phyloP scores from a whole-genome alignment of 2,797 vertebrate species.

The Epinephelus coioides region DNA sequence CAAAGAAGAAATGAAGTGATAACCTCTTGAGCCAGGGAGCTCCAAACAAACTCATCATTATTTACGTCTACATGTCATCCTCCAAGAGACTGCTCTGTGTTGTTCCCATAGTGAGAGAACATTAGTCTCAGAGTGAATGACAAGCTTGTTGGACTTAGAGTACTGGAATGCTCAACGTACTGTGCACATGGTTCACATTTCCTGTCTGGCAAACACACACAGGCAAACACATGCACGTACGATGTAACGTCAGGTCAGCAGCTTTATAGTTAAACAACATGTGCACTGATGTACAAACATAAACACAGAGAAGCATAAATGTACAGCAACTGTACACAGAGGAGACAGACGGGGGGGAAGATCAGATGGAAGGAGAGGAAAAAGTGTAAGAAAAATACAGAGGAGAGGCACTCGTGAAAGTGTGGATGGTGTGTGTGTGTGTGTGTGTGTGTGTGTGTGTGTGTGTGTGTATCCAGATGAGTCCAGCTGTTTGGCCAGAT shows the following conservation, averaged over 20 bases:
- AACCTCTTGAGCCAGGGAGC: slow-evolving; percentile 1
- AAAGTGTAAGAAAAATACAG: slow-evolving; percentile 2
- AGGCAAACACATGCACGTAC: slow-evolving; percentile 26
- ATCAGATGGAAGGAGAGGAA: slow-evolving; percentile 8
- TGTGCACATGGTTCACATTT: slow-evolving; percentile 76
- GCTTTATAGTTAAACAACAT: slow-evolving; percentile 24
- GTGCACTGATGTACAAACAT: not conserved
- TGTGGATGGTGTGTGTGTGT: slow-evolving; percentile 28
- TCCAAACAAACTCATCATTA: slow-evolving; percentile 11
- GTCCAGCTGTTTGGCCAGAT: slow-evolving; percentile 92
- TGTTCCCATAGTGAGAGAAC: slow-evolving; percentile 54
- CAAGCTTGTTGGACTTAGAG: slow-evolving; percentile 43
- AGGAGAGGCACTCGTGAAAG: slow-evolving; percentile 31
- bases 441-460: slow-evolving; percentile 34
- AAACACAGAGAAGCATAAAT: slow-evolving; percentile 15
- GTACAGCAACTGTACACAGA: slow-evolving; percentile 20
- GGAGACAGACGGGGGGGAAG: slow-evolving; percentile 6
- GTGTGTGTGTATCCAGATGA: slow-evolving; percentile 60
- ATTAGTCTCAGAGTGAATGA: slow-evolving; percentile 41
- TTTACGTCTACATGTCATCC: slow-evolving; percentile 16
- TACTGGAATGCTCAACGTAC: slow-evolving; percentile 52
- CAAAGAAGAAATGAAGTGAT: not conserved
- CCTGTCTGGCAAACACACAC: slow-evolving; percentile 59
- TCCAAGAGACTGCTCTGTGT: slow-evolving; percentile 13
- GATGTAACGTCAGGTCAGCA: slow-evolving; percentile 7